Percentiles rank a stretch among this genome's conserved stretches.
These are phyloP conservation scores for Fragum sueziense DNA, from an alignment of 2,888 invertebrate genomes.

Conservation along the genomic window DNA sequence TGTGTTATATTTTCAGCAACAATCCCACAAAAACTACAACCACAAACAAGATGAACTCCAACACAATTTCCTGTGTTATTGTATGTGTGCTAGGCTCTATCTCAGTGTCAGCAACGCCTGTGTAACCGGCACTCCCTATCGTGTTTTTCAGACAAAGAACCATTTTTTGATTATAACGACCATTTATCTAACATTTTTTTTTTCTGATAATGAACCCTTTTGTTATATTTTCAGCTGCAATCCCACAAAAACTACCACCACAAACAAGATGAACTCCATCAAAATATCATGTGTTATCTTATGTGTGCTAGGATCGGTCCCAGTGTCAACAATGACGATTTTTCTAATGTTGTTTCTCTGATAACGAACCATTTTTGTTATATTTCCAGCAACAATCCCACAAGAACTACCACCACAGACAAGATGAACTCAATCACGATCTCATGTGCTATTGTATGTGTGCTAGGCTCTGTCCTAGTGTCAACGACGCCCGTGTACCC, in stretches of 20 bases:
- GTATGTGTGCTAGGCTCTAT: conserved; percentile 30
- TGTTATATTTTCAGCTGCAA: too few species aligned
- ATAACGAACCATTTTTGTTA: not conserved
- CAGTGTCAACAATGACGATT: too few species aligned
- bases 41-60: conserved; percentile 27
- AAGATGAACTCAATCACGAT: conserved; percentile 34
- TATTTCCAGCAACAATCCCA: not conserved
- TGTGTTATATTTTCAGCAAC: not conserved
- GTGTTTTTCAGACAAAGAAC: too few species aligned
- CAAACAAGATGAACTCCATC: too few species aligned
- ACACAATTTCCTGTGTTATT: conserved; percentile 21
- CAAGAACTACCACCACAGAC: not conserved
- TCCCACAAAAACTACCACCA: too few species aligned
- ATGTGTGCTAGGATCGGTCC: too few species aligned
- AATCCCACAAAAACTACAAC: not conserved
- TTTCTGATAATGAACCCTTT: too few species aligned
- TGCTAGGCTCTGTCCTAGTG: conserved; percentile 30
- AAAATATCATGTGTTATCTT: too few species aligned
- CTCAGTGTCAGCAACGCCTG: conserved; percentile 41
- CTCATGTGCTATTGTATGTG: conserved; percentile 29
- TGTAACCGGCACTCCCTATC: conserved; percentile 45
- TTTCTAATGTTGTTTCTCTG: not conserved
- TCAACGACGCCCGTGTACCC: conserved; percentile 55
- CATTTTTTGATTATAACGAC: too few species aligned
- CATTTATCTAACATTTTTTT: too few species aligned